A percentile compares a stretch with the other conserved stretches of the same genome.
Evolutionary conservation across 2,888 invertebrate species (phyloP).

Genomic region (Ochropleura plecta): DNA sequence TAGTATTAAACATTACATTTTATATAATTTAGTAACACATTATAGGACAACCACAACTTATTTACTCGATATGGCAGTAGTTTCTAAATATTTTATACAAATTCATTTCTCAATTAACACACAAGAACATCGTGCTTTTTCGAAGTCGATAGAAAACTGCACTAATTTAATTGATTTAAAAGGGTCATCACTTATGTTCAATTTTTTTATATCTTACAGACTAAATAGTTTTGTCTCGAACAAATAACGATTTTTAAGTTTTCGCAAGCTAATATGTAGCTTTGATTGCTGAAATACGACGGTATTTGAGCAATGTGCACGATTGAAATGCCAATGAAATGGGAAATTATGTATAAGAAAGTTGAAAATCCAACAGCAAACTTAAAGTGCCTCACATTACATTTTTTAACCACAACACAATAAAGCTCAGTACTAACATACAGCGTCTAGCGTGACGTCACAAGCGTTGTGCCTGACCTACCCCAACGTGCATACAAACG

Average conservation of each 20-base stretch:
- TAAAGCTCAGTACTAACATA: too few relatives aligned
- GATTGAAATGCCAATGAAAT: not conserved
- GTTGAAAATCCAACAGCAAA: not conserved
- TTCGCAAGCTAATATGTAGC: not conserved
- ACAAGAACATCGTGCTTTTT: constrained; percentile 3
- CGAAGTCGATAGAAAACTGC: constrained; percentile 19
- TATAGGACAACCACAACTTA: constrained; percentile 41
- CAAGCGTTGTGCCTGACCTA: not conserved
- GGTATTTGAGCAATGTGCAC: not conserved
- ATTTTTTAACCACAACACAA: not conserved
- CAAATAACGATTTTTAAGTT: not conserved
- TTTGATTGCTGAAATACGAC: not conserved
- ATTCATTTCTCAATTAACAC: constrained; percentile 23
- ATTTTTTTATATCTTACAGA: not conserved
- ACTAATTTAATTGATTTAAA: constrained; percentile 11
- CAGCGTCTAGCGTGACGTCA: constrained; percentile 1
- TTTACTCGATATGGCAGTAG: constrained; percentile 53
- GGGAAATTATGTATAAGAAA: not conserved
- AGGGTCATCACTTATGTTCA: not conserved
- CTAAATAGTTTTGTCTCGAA: not conserved
- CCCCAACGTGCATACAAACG: not conserved
- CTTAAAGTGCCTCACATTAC: not conserved
- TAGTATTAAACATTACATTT: constrained; percentile 17
- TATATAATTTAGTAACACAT: constrained; percentile 38
- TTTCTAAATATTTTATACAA: constrained; percentile 31